These are phyloP conservation scores for Chiroxiphia lanceolata DNA, from an alignment of 2,797 vertebrate species.

Conservation along the genomic window DNA sequence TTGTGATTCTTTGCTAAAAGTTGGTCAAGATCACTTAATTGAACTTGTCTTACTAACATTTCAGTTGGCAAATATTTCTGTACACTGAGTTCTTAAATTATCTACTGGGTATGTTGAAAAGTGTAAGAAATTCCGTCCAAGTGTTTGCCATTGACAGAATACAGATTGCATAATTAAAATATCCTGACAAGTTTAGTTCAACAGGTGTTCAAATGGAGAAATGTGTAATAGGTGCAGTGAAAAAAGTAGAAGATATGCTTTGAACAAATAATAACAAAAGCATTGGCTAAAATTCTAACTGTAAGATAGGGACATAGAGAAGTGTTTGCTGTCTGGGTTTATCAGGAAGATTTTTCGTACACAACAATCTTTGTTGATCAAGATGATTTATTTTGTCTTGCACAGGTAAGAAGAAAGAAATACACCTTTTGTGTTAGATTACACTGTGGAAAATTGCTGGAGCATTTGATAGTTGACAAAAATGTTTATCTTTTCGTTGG, in stretches of 20 bases:
- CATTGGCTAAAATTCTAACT: constrained; percentile 65
- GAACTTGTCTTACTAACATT: constrained; percentile 66
- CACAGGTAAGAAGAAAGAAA: background rate
- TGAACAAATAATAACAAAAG: constrained; percentile 69
- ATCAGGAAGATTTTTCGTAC: constrained; percentile 40
- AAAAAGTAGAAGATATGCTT: constrained; percentile 56
- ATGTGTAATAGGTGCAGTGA: constrained; percentile 54
- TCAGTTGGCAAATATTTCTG: constrained; percentile 70
- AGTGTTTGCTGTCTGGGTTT: constrained; percentile 60
- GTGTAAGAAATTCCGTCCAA: constrained; percentile 75
- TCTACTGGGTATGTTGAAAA: constrained; percentile 67
- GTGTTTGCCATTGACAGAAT: constrained; percentile 65
- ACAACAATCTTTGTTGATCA: background rate
- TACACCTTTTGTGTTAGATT: background rate
- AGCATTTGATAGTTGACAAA: background rate
- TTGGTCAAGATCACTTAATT: constrained; percentile 66
- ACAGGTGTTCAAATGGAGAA: constrained; percentile 75
- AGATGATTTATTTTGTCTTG: background rate
- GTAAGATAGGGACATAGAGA: constrained; percentile 30
- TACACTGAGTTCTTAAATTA: constrained; percentile 66
- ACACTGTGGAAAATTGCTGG: background rate
- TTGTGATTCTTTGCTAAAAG: constrained; percentile 46
- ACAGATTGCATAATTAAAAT: constrained; percentile 76
- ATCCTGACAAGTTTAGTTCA: constrained; percentile 71
- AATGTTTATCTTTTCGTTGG: background rate